Conservation (phyloP, 2,888 invertebrate species). For the Microctonus hyperodae region DNA sequence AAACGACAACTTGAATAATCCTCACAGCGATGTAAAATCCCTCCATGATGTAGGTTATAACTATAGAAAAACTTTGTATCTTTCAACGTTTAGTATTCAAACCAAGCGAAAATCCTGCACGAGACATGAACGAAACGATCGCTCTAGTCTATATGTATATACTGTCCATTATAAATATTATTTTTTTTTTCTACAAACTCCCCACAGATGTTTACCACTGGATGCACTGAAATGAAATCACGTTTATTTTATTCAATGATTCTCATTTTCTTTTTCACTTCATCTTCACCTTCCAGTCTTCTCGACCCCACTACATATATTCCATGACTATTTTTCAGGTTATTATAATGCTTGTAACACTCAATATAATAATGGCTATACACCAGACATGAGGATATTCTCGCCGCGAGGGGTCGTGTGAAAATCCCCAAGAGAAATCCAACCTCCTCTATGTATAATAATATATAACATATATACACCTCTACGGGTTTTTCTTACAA, state of each 20-base stretch:
- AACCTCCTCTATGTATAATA: slow-evolving; percentile 30
- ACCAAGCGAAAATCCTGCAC: slow-evolving; percentile 38
- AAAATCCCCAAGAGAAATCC: slow-evolving; percentile 39
- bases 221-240: slow-evolving; percentile 36
- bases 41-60: background rate
- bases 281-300: slow-evolving; percentile 31
- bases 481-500: slow-evolving; percentile 34
- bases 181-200: slow-evolving; percentile 30
- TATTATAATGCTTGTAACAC: slow-evolving; percentile 25
- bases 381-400: slow-evolving; percentile 24
- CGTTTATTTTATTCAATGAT: slow-evolving; percentile 27
- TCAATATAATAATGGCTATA: slow-evolving; percentile 21
- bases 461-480: background rate
- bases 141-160: slow-evolving; percentile 26
- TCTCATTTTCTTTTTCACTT: slow-evolving; percentile 31
- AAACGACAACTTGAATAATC: slow-evolving; percentile 22
- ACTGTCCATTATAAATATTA: slow-evolving; percentile 17
- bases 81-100: slow-evolving; percentile 42
- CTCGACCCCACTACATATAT: slow-evolving; percentile 30
- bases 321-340: slow-evolving; percentile 26
- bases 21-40: slow-evolving; percentile 1
- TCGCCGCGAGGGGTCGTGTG: slow-evolving; percentile 36
- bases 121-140: slow-evolving; percentile 29
- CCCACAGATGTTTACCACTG: slow-evolving; percentile 32
- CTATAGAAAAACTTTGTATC: slow-evolving; percentile 33